Conservation (phyloP, 2,113 vertebrate genomes). For the Amazona vittata region DNA sequence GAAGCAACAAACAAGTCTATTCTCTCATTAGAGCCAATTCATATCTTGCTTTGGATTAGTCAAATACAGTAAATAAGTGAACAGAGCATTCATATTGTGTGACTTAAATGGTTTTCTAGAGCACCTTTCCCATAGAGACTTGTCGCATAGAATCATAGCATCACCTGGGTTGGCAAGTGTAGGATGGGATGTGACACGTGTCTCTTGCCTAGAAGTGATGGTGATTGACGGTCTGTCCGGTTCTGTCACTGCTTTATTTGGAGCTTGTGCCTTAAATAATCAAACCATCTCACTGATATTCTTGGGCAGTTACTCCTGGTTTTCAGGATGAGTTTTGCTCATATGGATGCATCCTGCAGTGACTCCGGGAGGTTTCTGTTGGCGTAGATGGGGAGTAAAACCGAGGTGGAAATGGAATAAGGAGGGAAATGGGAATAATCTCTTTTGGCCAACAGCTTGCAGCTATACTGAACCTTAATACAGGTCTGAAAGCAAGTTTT, state of each 20-base stretch:
- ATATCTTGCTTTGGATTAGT: background rate
- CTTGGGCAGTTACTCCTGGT: slow-evolving; percentile 19
- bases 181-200: background rate
- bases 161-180: background rate
- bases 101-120: background rate
- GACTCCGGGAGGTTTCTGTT: background rate
- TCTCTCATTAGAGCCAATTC: background rate
- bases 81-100: background rate
- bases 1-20: background rate
- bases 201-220: background rate
- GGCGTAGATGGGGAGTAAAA: background rate
- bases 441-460: background rate
- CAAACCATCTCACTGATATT: background rate
- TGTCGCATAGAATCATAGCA: background rate
- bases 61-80: background rate
- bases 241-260: slow-evolving; percentile 26
- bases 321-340: slow-evolving; percentile 42
- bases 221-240: slow-evolving; percentile 44
- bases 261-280: background rate
- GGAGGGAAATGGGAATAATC: background rate
- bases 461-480: background rate
- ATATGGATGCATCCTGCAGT: background rate
- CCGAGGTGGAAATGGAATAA: background rate
- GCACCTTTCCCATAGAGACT: background rate
- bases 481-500: background rate